A percentile compares a stretch with the other conserved stretches of the same genome.
Conservation (phyloP, 2,888 invertebrate species). For the Drosophila greeni region DNA sequence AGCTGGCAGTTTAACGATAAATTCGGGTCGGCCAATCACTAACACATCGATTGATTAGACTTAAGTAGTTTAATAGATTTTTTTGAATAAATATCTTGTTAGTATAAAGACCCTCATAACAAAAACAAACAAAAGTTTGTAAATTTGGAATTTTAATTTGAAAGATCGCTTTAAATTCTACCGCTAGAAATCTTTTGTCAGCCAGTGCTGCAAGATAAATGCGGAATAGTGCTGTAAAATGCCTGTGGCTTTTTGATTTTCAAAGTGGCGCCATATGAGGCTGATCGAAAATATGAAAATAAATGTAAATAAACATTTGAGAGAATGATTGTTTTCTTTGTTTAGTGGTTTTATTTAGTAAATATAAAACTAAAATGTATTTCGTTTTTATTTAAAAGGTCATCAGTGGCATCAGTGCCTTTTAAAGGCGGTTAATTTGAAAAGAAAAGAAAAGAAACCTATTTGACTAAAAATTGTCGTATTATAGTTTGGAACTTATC, state of each 20-base stretch:
- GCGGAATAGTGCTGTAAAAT: slow-evolving; percentile 22
- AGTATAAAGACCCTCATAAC: not conserved
- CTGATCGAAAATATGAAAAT: not conserved
- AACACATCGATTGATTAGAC: not conserved
- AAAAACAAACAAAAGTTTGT: too few relatives aligned
- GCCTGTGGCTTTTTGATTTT: not conserved
- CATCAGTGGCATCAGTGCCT: too few relatives aligned
- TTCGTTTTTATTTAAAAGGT: too few relatives aligned
- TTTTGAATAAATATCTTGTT: not conserved
- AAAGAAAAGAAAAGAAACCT: too few relatives aligned
- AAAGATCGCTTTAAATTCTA: not conserved
- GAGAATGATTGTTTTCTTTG: too few relatives aligned
- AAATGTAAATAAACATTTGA: not conserved
- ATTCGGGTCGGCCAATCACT: not conserved
- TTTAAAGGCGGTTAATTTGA: too few relatives aligned
- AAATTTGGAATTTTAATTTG: not conserved
- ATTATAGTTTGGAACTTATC: not conserved
- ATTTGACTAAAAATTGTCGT: too few relatives aligned
- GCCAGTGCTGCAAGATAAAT: slow-evolving; percentile 5
- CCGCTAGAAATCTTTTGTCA: not conserved
- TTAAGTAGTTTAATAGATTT: not conserved
- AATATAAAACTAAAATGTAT: too few relatives aligned
- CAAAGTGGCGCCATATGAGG: not conserved
- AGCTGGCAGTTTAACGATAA: not conserved
- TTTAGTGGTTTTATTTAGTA: too few relatives aligned